These are phyloP conservation scores for Lophochroa leadbeateri DNA, from an alignment of 2,113 vertebrate genomes.

Conservation along the genomic window DNA sequence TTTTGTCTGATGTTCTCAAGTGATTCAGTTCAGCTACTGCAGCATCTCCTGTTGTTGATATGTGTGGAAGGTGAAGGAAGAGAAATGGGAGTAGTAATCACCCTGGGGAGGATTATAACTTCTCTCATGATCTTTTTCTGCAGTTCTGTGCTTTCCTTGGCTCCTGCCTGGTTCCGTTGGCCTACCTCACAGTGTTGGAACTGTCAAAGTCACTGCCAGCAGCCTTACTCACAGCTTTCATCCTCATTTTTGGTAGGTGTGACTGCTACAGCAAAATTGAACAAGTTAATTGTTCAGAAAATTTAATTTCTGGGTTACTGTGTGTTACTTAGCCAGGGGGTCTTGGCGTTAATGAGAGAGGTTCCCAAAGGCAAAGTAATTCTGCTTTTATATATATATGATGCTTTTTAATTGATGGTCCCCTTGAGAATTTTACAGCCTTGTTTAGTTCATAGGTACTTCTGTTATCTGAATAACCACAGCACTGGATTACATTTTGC, in stretches of 20 bases:
- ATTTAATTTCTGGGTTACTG: neutral
- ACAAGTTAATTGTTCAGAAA: neutral
- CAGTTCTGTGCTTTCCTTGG: slow-evolving; percentile 92
- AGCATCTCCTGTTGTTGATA: neutral
- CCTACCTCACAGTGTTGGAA: slow-evolving; percentile 89
- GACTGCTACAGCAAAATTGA: neutral
- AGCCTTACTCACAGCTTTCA: slow-evolving; percentile 83
- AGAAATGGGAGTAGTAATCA: neutral
- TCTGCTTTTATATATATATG: neutral
- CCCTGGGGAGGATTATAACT: neutral
- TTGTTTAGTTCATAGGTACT: neutral
- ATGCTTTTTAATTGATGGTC: neutral
- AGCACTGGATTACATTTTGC: neutral
- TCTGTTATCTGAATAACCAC: neutral
- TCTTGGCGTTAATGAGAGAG: neutral
- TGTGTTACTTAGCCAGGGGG: neutral
- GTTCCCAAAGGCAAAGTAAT: neutral
- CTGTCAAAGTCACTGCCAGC: slow-evolving; percentile 85
- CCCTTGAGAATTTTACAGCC: neutral
- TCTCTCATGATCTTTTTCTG: neutral
- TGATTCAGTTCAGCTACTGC: neutral
- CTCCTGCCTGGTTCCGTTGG: slow-evolving; percentile 87
- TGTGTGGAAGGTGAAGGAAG: neutral
- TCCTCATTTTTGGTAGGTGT: slow-evolving; percentile 91
- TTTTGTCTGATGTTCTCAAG: neutral